Percentiles rank a stretch among this genome's conserved stretches.
Evolutionary conservation across 1,140 invertebrate genomes (phyloP).

Genomic region (Pentalonia nigronervosa): DNA sequence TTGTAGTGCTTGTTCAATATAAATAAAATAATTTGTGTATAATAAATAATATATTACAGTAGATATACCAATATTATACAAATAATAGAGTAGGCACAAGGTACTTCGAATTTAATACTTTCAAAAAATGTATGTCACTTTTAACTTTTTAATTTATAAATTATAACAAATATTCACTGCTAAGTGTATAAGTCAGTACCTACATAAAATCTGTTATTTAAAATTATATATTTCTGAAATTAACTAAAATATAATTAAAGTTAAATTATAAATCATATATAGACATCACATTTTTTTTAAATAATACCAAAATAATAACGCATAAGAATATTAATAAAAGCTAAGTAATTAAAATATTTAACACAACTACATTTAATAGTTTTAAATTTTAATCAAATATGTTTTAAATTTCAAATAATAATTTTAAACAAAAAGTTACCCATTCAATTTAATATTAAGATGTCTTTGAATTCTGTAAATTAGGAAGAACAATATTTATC

Average conservation of each 20-base stretch:
- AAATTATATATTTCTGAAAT: no score
- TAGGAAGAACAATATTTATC: neutral
- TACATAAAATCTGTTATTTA: no score
- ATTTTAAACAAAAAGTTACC: neutral
- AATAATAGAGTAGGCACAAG: neutral
- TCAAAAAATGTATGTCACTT: no score
- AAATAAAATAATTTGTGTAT: neutral
- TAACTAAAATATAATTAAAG: no score
- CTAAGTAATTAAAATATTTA: neutral
- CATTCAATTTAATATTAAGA: neutral
- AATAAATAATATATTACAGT: neutral
- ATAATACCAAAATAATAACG: no score
- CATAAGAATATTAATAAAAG: neutral
- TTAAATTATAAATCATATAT: no score
- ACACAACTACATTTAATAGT: neutral
- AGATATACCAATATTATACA: neutral
- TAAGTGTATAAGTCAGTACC: no score
- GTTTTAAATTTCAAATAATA: neutral
- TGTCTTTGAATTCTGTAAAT: neutral
- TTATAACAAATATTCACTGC: no score
- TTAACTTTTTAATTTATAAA: no score
- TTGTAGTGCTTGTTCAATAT: neutral
- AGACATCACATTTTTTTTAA: no score
- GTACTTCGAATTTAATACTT: neutral
- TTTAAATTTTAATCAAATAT: neutral